Conservation (phyloP, 2,797 vertebrate genomes). For the Apodemus agrarius region DNA sequence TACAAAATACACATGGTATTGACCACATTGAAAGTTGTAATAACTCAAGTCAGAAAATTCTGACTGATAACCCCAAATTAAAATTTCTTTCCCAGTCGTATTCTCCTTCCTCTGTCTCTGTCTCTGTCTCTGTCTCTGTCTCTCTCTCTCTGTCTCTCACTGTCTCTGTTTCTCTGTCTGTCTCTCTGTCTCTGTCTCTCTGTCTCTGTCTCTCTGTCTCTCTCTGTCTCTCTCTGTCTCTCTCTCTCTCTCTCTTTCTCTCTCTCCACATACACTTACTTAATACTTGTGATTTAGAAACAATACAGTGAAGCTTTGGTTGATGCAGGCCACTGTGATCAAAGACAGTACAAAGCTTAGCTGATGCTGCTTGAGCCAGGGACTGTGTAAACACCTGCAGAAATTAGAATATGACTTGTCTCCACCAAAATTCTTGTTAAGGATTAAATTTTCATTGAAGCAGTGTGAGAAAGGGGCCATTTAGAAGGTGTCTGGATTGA, state of each 20-base stretch:
- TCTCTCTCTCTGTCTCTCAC: no score
- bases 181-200: no score
- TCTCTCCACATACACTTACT: not conserved
- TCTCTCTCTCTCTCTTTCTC: no score
- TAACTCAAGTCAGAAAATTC: not conserved
- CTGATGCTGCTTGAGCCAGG: not conserved
- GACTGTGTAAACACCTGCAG: not conserved
- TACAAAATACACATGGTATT: not conserved
- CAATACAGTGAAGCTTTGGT: not conserved
- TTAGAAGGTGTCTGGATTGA: not conserved
- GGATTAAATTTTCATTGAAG: not conserved
- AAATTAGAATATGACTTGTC: not conserved
- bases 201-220: not conserved
- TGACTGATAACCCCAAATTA: no score
- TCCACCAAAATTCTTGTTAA: not conserved
- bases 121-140: not conserved
- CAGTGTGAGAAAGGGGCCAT: not conserved
- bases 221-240: no score
- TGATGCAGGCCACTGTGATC: not conserved
- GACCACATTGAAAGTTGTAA: not conserved
- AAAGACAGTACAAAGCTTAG: conserved; percentile 20
- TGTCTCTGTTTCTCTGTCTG: not conserved
- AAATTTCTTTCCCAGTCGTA: not conserved
- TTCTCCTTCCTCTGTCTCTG: no score
- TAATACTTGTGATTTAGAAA: not conserved